Conservation (phyloP, 2,797 vertebrate genomes). For the Leptoclinus maculatus region DNA sequence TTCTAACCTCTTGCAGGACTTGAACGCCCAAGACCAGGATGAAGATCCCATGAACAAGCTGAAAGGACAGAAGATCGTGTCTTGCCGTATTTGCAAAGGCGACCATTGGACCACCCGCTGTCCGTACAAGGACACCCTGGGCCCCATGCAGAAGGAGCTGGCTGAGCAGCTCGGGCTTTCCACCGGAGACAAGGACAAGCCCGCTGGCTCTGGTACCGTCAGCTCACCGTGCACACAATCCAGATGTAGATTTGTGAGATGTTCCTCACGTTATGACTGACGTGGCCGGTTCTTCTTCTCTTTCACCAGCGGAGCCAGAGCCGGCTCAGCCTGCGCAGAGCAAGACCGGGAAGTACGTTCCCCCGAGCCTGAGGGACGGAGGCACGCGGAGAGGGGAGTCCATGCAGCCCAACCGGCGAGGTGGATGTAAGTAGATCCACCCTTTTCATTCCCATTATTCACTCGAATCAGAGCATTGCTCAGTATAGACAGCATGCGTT, state of each 20-base stretch:
- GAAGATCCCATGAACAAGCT: conserved; percentile 98
- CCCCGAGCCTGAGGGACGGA: conserved; percentile 93
- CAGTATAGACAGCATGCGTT: background rate
- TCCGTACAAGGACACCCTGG: conserved; percentile 97
- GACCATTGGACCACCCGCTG: conserved; percentile 99
- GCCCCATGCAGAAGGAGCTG: conserved; percentile 98
- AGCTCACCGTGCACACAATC: conserved; percentile 5
- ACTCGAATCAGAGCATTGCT: background rate
- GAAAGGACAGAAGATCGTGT: conserved; percentile 98
- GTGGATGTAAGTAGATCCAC: conserved; percentile 61
- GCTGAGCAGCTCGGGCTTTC: conserved; percentile 95
- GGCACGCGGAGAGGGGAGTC: conserved; percentile 93
- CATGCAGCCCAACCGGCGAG: conserved; percentile 97
- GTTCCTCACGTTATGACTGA: background rate
- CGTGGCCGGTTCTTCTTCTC: background rate
- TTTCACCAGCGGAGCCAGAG: conserved; percentile 86
- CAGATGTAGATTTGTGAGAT: background rate
- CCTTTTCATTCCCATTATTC: no score
- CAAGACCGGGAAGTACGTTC: conserved; percentile 97
- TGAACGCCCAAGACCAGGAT: conserved; percentile 93
- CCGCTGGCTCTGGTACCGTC: conserved; percentile 82
- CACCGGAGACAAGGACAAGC: conserved; percentile 93
- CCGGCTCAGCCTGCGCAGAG: conserved; percentile 89
- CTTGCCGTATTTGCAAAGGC: conserved; percentile 97
- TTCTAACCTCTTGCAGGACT: conserved; percentile 82